phyloP scores from a whole-genome alignment of 2,797 vertebrate species.

The Podargus strigoides region DNA sequence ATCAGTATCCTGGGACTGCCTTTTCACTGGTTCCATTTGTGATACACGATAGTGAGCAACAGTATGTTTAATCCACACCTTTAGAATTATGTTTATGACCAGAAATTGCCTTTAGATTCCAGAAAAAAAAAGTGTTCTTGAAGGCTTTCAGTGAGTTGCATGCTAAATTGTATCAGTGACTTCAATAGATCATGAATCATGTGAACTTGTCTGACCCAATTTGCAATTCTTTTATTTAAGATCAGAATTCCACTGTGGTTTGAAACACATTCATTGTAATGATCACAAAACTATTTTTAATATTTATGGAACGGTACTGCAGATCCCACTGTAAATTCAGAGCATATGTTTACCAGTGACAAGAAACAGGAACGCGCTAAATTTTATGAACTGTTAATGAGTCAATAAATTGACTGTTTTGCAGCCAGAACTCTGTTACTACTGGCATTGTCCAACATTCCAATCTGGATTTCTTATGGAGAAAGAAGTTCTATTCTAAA shows the following conservation, averaged over 20 bases:
- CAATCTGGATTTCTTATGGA: constrained; percentile 53
- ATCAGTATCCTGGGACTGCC: not conserved
- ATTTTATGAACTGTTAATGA: constrained; percentile 78
- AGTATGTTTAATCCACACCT: not conserved
- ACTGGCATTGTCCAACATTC: constrained; percentile 61
- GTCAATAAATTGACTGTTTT: constrained; percentile 71
- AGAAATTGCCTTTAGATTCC: not conserved
- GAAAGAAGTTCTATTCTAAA: constrained; percentile 45
- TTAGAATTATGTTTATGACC: not conserved
- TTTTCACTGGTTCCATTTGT: not conserved
- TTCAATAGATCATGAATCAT: not conserved
- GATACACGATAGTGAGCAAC: not conserved
- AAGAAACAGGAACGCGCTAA: constrained; percentile 66
- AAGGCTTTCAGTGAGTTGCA: not conserved
- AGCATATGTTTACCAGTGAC: constrained; percentile 71
- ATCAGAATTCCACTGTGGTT: constrained; percentile 42
- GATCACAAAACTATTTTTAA: constrained; percentile 71
- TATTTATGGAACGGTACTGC: constrained; percentile 66
- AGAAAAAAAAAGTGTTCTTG: not conserved
- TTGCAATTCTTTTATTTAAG: constrained; percentile 29
- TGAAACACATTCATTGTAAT: constrained; percentile 59
- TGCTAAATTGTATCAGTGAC: not conserved
- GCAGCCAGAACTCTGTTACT: constrained; percentile 68
- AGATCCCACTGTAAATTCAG: constrained; percentile 66
- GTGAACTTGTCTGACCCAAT: constrained; percentile 22